phyloP scores from a whole-genome alignment of 2,797 vertebrate species.

The Acropternis orthonyx region DNA sequence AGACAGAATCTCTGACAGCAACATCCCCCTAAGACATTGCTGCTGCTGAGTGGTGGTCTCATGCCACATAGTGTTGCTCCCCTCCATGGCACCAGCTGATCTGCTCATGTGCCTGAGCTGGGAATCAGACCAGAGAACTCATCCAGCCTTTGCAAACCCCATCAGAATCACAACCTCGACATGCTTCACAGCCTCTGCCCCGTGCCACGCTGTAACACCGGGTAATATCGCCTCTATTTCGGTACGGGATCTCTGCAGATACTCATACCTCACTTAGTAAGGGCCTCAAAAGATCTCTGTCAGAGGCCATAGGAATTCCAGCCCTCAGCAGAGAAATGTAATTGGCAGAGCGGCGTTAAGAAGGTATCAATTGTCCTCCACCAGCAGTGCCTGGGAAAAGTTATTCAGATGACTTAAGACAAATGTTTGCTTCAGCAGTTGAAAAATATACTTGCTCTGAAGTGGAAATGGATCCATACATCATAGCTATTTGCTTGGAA shows the following conservation, averaged over 20 bases:
- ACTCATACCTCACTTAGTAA: not conserved
- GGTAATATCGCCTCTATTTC: not conserved
- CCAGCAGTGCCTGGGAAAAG: not conserved
- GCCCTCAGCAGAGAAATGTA: not conserved
- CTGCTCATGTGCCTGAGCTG: fast-evolving
- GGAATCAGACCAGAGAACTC: not conserved
- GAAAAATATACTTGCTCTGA: not conserved
- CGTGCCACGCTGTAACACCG: not conserved
- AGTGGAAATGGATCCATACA: not conserved
- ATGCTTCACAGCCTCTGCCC: not conserved
- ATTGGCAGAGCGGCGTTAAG: not conserved
- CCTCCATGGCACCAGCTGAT: not conserved
- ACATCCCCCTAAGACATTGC: not conserved
- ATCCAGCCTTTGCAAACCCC: not conserved
- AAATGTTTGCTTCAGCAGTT: not conserved
- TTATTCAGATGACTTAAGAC: not conserved
- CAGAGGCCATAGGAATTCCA: not conserved
- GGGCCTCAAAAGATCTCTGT: not conserved
- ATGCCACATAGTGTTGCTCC: not conserved
- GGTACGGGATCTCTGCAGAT: not conserved
- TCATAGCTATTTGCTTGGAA: not conserved
- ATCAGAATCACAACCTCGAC: not conserved
- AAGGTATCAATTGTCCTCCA: not conserved
- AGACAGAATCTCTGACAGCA: not conserved
- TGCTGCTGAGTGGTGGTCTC: not conserved